Evolutionary conservation across 2,797 vertebrate species (phyloP).

Genomic region (Lacerta viridis): DNA sequence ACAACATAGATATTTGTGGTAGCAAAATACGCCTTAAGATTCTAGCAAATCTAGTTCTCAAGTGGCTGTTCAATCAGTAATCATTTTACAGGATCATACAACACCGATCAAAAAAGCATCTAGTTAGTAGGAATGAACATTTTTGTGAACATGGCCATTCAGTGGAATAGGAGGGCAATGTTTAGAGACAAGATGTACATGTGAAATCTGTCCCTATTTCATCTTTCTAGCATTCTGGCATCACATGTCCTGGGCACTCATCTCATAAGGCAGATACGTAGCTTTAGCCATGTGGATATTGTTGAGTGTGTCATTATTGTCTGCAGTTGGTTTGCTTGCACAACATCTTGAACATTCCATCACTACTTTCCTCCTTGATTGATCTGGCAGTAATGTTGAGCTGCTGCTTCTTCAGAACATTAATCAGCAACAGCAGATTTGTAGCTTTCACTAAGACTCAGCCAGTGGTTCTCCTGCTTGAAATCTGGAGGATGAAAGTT

Average conservation of each 20-base stretch:
- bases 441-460: not conserved
- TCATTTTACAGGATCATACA: not conserved
- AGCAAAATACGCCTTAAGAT: not conserved
- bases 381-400: not conserved
- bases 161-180: not conserved
- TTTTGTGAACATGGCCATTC: not conserved
- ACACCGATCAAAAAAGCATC: not conserved
- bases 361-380: not conserved
- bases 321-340: not conserved
- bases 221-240: not conserved
- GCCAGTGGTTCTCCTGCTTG: too few species aligned
- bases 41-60: not conserved
- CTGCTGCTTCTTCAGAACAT: not conserved
- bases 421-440: not conserved
- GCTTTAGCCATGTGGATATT: not conserved
- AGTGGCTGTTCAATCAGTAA: not conserved
- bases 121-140: not conserved
- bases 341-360: not conserved
- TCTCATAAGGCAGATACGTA: not conserved
- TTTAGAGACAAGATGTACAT: not conserved
- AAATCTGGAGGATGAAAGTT: not conserved
- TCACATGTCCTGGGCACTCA: not conserved
- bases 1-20: constrained; percentile 4
- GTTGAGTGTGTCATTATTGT: not conserved
- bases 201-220: constrained; percentile 8